These are phyloP conservation scores for Parnassius glacialis DNA, from an alignment of 2,888 invertebrate species.

Conservation along the genomic window DNA sequence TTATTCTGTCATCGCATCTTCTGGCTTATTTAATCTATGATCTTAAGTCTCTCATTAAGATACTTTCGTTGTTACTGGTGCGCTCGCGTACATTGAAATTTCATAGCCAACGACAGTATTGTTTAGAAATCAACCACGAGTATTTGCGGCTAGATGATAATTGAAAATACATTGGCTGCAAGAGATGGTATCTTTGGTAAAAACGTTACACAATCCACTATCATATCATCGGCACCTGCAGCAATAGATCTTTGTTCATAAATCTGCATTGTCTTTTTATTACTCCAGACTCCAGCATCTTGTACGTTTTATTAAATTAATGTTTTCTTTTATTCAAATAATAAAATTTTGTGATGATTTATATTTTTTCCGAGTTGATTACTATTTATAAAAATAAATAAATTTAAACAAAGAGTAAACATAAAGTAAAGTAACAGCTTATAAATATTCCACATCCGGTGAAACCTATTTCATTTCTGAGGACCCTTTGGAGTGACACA, in stretches of 20 bases:
- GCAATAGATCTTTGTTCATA: slow-evolving; percentile 6
- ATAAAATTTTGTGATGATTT: no score
- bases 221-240: slow-evolving; percentile 7
- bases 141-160: slow-evolving; percentile 62
- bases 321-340: no score
- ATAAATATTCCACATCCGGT: no score
- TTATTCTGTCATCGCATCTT: slow-evolving; percentile 4
- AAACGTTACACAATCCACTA: slow-evolving; percentile 20
- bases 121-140: slow-evolving; percentile 50
- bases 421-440: no score
- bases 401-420: no score
- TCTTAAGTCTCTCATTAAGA: slow-evolving; percentile 8
- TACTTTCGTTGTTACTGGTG: neutral
- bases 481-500: no score
- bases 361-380: no score
- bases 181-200: slow-evolving; percentile 39
- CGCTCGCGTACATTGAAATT: slow-evolving; percentile 26
- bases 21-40: slow-evolving; percentile 7
- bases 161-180: slow-evolving; percentile 60
- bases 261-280: neutral
- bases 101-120: slow-evolving; percentile 44
- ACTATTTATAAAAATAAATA: no score
- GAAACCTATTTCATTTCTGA: no score
- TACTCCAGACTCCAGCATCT: no score
- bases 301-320: neutral